These are phyloP conservation scores for Scylla paramamosain DNA, from an alignment of 1,140 invertebrate species.

Conservation along the genomic window DNA sequence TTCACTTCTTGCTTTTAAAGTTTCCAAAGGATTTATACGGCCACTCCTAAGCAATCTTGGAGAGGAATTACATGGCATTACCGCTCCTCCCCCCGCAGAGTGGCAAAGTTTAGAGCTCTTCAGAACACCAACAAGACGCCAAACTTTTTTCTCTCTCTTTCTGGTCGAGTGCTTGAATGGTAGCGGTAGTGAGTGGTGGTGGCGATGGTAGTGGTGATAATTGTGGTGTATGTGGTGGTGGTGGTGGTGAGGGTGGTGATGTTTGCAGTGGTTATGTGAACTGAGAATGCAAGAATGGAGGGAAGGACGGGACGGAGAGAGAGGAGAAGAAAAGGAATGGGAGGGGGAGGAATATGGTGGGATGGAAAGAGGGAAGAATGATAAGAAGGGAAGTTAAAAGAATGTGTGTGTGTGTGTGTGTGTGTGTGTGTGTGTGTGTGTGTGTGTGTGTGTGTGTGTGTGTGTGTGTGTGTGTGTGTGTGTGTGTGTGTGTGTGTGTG, in stretches of 20 bases:
- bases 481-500: too few species aligned
- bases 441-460: too few species aligned
- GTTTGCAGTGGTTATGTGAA: too few species aligned
- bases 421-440: too few species aligned
- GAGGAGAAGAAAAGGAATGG: not conserved
- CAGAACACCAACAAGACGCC: not conserved
- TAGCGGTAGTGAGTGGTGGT: not conserved
- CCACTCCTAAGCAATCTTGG: not conserved
- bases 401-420: too few species aligned
- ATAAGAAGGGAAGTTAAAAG: too few species aligned
- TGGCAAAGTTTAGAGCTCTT: not conserved
- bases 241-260: not conserved
- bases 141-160: not conserved
- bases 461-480: too few species aligned
- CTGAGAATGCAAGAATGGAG: not conserved
- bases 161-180: not conserved
- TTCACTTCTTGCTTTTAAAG: conserved; percentile 15
- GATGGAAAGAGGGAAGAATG: too few species aligned
- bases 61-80: conserved; percentile 5
- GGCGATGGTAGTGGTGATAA: not conserved
- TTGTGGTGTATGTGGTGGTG: not conserved
- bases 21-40: not conserved
- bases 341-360: not conserved
- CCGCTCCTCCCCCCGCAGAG: not conserved
- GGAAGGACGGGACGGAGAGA: not conserved